Conservation (phyloP, 2,797 vertebrate species). For the Prunella strophiata region DNA sequence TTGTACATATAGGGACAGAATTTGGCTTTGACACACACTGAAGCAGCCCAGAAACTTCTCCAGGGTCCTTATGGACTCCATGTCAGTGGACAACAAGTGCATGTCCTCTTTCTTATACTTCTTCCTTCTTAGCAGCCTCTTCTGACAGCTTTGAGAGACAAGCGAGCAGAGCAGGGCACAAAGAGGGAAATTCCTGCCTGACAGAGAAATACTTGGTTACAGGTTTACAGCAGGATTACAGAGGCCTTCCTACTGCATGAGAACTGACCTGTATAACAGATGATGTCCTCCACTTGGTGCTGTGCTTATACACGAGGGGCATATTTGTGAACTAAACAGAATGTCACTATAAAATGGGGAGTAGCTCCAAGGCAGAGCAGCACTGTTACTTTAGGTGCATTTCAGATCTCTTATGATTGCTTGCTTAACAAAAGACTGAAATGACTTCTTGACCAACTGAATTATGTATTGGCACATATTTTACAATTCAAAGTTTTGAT, state of each 20-base stretch:
- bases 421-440: background rate
- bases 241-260: background rate
- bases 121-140: background rate
- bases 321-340: background rate
- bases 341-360: background rate
- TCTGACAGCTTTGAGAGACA: background rate
- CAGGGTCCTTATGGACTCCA: background rate
- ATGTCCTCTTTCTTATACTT: background rate
- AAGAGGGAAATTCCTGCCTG: rapidly evolving
- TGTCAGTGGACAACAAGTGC: background rate
- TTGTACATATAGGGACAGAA: background rate
- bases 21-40: background rate
- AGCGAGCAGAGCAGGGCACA: background rate
- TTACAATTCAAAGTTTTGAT: background rate
- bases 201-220: background rate
- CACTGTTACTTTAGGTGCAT: background rate
- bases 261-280: background rate
- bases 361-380: background rate
- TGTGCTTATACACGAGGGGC: background rate
- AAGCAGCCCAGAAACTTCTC: background rate
- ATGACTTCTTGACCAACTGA: background rate
- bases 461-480: background rate
- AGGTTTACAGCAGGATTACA: background rate
- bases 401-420: background rate
- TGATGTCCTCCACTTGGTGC: background rate